phyloP scores from a whole-genome alignment of 2,113 vertebrate genomes.

The Hemiprocne comata region DNA sequence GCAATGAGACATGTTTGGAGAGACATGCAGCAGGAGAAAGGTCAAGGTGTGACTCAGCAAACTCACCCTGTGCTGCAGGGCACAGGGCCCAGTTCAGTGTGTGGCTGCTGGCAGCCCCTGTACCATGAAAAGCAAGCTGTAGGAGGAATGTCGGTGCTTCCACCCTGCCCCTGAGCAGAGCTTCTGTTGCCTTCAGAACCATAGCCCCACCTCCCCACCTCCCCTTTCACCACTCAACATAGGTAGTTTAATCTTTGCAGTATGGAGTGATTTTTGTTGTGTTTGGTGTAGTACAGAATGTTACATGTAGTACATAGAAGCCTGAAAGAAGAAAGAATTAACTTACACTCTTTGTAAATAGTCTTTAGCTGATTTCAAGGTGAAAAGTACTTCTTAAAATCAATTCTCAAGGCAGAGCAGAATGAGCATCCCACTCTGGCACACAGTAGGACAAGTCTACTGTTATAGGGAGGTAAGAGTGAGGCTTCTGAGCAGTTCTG shows the following conservation, averaged over 20 bases:
- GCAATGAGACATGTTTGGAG: neutral
- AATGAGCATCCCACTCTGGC: neutral
- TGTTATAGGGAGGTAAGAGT: neutral
- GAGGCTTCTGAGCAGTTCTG: neutral
- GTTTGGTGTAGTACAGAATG: neutral
- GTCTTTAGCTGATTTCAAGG: neutral
- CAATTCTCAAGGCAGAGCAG: neutral
- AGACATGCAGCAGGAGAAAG: neutral
- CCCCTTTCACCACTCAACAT: neutral
- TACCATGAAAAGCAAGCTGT: neutral
- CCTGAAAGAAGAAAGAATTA: neutral
- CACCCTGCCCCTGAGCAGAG: neutral
- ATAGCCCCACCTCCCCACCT: neutral
- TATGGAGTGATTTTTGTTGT: neutral
- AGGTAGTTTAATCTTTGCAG: neutral
- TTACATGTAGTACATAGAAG: neutral
- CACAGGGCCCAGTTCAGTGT: neutral
- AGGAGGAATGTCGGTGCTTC: neutral
- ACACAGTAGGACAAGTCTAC: neutral
- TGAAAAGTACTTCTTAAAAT: neutral
- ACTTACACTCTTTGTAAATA: neutral
- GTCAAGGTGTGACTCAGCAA: neutral
- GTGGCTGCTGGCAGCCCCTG: neutral
- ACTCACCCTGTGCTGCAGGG: neutral
- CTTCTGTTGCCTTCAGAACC: neutral